Evolutionary conservation across 1,140 invertebrate genomes (phyloP).

Genomic region (Drosophila yakuba): DNA sequence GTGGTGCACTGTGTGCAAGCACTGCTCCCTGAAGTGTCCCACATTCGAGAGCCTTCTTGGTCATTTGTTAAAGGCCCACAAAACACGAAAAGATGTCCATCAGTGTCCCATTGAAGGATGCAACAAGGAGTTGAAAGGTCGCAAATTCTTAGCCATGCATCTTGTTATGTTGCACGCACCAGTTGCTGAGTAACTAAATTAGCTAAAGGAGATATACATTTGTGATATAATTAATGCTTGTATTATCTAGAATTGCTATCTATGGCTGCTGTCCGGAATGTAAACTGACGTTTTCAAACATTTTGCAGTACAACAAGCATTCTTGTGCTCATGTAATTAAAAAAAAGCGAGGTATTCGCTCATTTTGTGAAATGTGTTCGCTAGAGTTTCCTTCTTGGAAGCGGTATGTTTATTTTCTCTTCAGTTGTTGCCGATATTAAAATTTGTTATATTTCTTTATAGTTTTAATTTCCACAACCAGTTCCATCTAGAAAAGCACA

Average conservation of each 20-base stretch:
- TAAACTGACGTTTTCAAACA: conserved; percentile 70
- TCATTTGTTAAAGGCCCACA: conserved; percentile 45
- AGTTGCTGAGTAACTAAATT: conserved; percentile 58
- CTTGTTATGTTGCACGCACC: conserved; percentile 69
- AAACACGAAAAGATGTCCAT: conserved; percentile 23
- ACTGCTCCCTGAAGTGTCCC: conserved; percentile 52
- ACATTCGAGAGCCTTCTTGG: conserved; percentile 52
- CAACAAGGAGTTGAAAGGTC: conserved; percentile 24
- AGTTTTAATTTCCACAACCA: conserved; percentile 79
- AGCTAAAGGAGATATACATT: neutral
- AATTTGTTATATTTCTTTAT: neutral
- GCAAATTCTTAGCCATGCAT: conserved; percentile 62
- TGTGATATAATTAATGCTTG: neutral
- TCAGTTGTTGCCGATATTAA: too few species aligned
- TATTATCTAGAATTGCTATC: conserved; percentile 58
- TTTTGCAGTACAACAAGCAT: conserved; percentile 76
- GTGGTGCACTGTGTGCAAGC: conserved; percentile 49
- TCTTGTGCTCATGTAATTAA: conserved; percentile 72
- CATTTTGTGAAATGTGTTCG: conserved; percentile 70
- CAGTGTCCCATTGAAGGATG: conserved; percentile 63
- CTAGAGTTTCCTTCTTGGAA: conserved; percentile 77
- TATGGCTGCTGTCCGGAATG: conserved; percentile 76
- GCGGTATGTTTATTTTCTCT: conserved; percentile 39
- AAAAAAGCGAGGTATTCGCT: conserved; percentile 48
- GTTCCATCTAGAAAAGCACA: conserved; percentile 73